phyloP scores from a whole-genome alignment of 2,113 vertebrate species.

The Nesoenas mayeri region DNA sequence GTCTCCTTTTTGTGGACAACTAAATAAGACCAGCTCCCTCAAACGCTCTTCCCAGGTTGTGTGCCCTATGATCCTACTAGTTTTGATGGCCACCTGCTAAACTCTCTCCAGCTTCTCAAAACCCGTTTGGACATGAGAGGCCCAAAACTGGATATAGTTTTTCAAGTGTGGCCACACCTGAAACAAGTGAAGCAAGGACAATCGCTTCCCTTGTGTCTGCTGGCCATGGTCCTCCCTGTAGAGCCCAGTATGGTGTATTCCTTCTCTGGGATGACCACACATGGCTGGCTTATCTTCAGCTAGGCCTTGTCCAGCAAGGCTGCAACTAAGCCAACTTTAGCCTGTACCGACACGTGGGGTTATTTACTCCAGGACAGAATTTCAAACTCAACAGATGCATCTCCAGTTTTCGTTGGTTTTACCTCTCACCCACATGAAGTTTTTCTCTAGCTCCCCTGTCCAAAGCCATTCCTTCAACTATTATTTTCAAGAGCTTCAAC shows the following conservation, averaged over 20 bases:
- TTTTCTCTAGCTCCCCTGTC: background rate
- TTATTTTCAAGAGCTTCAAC: background rate
- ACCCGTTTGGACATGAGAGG: background rate
- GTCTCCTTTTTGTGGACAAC: background rate
- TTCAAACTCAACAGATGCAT: accelerated
- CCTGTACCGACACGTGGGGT: accelerated
- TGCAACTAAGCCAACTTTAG: background rate
- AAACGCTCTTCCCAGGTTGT: background rate
- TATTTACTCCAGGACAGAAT: background rate
- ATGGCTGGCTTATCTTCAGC: background rate
- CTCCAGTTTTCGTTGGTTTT: background rate
- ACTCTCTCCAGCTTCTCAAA: background rate
- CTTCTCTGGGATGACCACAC: background rate
- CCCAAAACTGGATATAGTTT: background rate
- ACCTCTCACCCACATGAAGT: accelerated
- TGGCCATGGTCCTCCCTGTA: background rate
- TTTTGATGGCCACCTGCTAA: background rate
- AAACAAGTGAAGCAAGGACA: background rate
- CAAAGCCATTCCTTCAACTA: background rate
- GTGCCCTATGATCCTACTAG: too few relatives aligned
- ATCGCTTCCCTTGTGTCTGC: background rate
- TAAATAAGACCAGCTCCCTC: too few relatives aligned
- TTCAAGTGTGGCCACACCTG: background rate
- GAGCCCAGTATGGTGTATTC: background rate
- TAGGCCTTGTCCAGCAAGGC: background rate